Percentiles rank a stretch among this genome's conserved stretches.
Evolutionary conservation across 2,113 vertebrate species (phyloP).

Genomic region (Hepsetus odoe): DNA sequence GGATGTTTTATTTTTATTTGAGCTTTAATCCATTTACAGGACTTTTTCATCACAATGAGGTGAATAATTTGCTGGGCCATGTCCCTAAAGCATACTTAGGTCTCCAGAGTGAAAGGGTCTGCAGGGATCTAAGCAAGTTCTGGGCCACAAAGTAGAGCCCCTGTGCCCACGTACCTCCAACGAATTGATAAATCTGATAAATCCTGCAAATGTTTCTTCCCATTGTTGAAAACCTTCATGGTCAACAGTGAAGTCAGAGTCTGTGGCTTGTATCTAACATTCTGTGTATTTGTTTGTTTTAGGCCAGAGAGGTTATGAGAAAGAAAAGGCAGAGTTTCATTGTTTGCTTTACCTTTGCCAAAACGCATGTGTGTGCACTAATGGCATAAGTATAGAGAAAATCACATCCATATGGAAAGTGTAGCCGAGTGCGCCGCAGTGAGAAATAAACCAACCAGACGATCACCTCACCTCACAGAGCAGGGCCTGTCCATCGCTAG

Average conservation of each 20-base stretch:
- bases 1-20: too few relatives aligned
- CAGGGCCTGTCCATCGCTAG: neutral
- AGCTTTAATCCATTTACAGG: too few relatives aligned
- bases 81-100: too few relatives aligned
- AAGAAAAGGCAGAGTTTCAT: slow-evolving; percentile 67
- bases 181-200: too few relatives aligned
- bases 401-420: slow-evolving; percentile 71
- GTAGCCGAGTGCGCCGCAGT: slow-evolving; percentile 39
- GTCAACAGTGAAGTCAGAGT: neutral
- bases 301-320: slow-evolving; percentile 66
- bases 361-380: slow-evolving; percentile 67
- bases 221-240: neutral
- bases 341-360: slow-evolving; percentile 70
- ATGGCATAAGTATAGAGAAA: slow-evolving; percentile 59
- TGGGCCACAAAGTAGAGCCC: too few relatives aligned
- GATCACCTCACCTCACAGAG: slow-evolving; percentile 29
- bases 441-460: slow-evolving; percentile 26
- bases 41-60: too few relatives aligned
- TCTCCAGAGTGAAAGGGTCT: too few relatives aligned
- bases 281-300: slow-evolving; percentile 56
- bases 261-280: slow-evolving; percentile 14
- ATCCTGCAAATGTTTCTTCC: too few relatives aligned
- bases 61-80: too few relatives aligned
- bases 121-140: too few relatives aligned
- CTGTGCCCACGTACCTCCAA: too few relatives aligned